Evolutionary conservation across 2,888 invertebrate genomes (phyloP).

Genomic region (Pocota personata): DNA sequence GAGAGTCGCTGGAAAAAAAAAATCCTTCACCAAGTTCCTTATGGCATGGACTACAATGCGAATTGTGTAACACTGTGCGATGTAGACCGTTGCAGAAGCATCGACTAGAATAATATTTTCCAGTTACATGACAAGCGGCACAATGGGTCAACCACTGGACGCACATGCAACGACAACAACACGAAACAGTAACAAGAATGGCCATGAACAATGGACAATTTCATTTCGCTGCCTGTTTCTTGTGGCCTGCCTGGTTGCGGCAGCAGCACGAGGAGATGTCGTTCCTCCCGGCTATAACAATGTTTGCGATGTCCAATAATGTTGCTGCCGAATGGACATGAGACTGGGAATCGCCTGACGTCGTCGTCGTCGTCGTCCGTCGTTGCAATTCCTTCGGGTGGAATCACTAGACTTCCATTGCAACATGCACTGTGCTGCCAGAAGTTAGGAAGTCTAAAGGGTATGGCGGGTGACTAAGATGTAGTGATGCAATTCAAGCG

Average conservation of each 20-base stretch:
- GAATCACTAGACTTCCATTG: conserved; percentile 52
- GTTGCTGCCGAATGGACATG: conserved; percentile 56
- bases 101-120: conserved; percentile 68
- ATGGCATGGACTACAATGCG: conserved; percentile 42
- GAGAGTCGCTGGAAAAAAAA: conserved; percentile 17
- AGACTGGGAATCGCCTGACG: conserved; percentile 44
- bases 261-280: conserved; percentile 32
- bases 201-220: conserved; percentile 58
- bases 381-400: conserved; percentile 64
- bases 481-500: neutral
- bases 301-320: conserved; percentile 61
- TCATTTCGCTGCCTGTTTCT: conserved; percentile 40
- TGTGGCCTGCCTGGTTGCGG: conserved; percentile 15
- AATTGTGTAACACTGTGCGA: conserved; percentile 30
- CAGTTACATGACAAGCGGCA: conserved; percentile 72
- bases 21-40: conserved; percentile 29
- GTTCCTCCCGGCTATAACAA: conserved; percentile 50
- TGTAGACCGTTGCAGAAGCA: conserved; percentile 54
- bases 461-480: neutral
- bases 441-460: neutral
- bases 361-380: conserved; percentile 25
- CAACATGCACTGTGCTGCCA: conserved; percentile 44
- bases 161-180: conserved; percentile 39
- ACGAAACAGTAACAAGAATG: conserved; percentile 56
- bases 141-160: conserved; percentile 72